phyloP scores from a whole-genome alignment of 2,113 vertebrate species.

The Microcebus griseorufus region DNA sequence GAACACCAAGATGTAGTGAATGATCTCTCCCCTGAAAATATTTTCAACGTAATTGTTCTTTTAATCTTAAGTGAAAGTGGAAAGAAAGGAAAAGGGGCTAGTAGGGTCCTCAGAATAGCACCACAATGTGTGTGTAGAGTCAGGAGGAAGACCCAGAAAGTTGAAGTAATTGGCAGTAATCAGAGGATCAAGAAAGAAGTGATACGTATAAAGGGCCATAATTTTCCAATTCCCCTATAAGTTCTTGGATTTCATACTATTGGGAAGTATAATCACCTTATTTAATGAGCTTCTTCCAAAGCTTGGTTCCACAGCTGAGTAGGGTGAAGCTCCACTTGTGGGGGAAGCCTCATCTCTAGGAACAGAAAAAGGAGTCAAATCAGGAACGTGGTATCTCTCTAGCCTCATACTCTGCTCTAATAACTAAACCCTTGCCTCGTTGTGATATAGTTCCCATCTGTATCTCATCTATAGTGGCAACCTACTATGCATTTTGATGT shows the following conservation, averaged over 20 bases:
- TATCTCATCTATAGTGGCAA: no score
- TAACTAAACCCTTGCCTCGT: neutral
- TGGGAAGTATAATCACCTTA: neutral
- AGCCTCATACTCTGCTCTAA: neutral
- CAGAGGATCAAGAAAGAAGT: neutral
- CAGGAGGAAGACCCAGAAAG: neutral
- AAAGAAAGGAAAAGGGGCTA: neutral
- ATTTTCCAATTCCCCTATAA: neutral
- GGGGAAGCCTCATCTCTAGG: neutral
- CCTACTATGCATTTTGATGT: neutral
- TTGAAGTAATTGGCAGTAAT: neutral
- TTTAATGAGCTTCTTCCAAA: neutral
- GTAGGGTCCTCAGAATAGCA: neutral
- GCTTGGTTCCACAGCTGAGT: neutral
- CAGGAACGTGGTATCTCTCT: neutral
- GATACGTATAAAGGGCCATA: neutral
- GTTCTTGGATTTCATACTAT: neutral
- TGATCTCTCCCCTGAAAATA: neutral
- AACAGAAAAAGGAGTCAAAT: neutral
- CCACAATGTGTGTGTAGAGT: no score
- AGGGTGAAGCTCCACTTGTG: neutral
- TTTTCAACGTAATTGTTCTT: slow-evolving; percentile 17
- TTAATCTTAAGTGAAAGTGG: slow-evolving; percentile 11
- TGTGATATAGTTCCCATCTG: neutral
- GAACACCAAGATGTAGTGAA: neutral